phyloP scores from a whole-genome alignment of 2,113 vertebrate species.

The Corythoichthys haematopterus region DNA sequence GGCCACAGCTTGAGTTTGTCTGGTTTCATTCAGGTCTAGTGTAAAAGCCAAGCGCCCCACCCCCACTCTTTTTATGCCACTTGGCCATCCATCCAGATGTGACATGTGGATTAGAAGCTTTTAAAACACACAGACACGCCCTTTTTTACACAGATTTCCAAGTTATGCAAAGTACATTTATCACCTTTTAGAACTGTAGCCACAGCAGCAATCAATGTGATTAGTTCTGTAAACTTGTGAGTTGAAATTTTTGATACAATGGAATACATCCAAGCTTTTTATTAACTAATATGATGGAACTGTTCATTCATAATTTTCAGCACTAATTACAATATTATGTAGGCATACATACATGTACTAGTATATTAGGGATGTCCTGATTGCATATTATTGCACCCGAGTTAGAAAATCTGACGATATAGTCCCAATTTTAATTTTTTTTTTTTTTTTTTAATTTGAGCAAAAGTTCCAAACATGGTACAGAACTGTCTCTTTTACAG shows the following conservation, averaged over 20 bases:
- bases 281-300: neutral
- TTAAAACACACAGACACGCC: slow-evolving; percentile 37
- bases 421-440: too few relatives aligned
- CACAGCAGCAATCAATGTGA: neutral
- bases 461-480: too few relatives aligned
- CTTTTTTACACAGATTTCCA: neutral
- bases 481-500: too few relatives aligned
- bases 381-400: neutral
- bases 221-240: neutral
- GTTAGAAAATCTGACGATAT: neutral
- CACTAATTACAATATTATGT: neutral
- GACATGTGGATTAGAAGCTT: slow-evolving; percentile 62
- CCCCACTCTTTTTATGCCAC: slow-evolving; percentile 13
- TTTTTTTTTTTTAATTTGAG: too few relatives aligned
- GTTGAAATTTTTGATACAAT: neutral
- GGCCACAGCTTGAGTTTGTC: slow-evolving; percentile 29
- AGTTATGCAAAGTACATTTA: slow-evolving; percentile 23
- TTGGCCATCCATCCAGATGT: slow-evolving; percentile 58
- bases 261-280: neutral
- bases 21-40: slow-evolving; percentile 44
- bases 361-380: neutral
- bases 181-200: neutral
- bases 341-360: neutral
- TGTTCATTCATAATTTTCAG: neutral
- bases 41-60: slow-evolving; percentile 21